phyloP scores from a whole-genome alignment of 2,797 vertebrate genomes.

The Alfaro cultratus region DNA sequence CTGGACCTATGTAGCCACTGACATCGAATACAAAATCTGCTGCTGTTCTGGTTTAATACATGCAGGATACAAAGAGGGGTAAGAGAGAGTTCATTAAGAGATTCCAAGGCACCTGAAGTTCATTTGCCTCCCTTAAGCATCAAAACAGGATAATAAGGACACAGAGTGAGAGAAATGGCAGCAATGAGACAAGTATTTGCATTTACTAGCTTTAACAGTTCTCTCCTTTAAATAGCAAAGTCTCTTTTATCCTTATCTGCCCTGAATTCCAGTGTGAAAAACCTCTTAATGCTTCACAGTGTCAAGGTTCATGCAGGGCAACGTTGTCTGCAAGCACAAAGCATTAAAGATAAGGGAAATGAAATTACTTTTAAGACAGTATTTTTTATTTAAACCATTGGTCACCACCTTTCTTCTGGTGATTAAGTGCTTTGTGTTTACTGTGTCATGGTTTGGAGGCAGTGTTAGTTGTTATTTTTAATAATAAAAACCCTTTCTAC shows the following conservation, averaged over 20 bases:
- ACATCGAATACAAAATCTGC: constrained; percentile 37
- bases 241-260: constrained; percentile 58
- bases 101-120: constrained; percentile 77
- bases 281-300: constrained; percentile 32
- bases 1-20: constrained; percentile 37
- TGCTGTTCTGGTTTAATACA: constrained; percentile 46
- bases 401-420: constrained; percentile 11
- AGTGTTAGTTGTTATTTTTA: constrained; percentile 3
- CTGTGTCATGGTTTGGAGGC: background rate
- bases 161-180: constrained; percentile 42
- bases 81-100: constrained; percentile 78
- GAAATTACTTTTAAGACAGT: constrained; percentile 28
- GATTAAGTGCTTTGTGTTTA: constrained; percentile 19
- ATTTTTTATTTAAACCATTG: constrained; percentile 22
- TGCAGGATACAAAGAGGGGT: constrained; percentile 67
- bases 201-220: constrained; percentile 52
- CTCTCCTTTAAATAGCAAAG: constrained; percentile 51
- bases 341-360: constrained; percentile 32
- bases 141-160: constrained; percentile 72
- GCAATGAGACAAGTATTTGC: constrained; percentile 44
- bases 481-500: background rate
- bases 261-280: constrained; percentile 49
- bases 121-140: constrained; percentile 74
- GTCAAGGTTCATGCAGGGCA: constrained; percentile 45
- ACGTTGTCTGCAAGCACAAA: constrained; percentile 39